Evolutionary conservation across 2,888 invertebrate genomes (phyloP), one percentile per base, ranked within the genome.

Genomic region (Drosophila mettleri): DNA sequence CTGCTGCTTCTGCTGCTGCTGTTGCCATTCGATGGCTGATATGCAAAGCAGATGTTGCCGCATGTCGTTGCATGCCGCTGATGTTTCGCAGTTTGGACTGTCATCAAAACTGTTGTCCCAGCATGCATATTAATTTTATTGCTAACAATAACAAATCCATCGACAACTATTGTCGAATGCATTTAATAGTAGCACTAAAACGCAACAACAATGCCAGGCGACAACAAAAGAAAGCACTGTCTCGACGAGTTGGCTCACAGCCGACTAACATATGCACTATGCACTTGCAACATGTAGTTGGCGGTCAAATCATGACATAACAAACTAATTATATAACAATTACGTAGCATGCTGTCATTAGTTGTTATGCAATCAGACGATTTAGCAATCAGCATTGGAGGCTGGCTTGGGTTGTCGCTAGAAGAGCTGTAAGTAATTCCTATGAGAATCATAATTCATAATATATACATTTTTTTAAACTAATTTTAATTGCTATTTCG

Each of bases 131-230:
- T 83, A 86, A 86, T 86, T 86, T 83, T 81, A 86, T 83, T 82
- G 84, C 84, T 78, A 78, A 86, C 85, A 85, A 85, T 84, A 81
- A 85, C 83, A 82, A 80, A 85, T 87, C 77, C 83, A 85, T 87
- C 78, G 88, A 78, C 87, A 85, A 75, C 76, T 70, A 82, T 78
- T 85, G 82, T 82, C 69, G 70, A 74, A 78, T 65, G 79, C 79
- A 79, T 84, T 83, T 83, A 83, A 86, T 83, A 73, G 86, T 52
- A 60, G 71, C 57, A 69, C 83, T 82, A 69, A 81, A 74, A 75
- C 27, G 41, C 54, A 69, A 51, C 75, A 69, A 78, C 59, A 71
- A 68, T 62, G 78, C 68, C 58, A 51, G 48, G 48, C 52, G 48
- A 58, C 58, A 68, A 62, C 61, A 53, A 65, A 58, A 57, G 46